A percentile compares a stretch with the other conserved stretches of the same genome.
phyloP scores from a whole-genome alignment of 2,888 invertebrate species.

The Agriopis leucophaearia region DNA sequence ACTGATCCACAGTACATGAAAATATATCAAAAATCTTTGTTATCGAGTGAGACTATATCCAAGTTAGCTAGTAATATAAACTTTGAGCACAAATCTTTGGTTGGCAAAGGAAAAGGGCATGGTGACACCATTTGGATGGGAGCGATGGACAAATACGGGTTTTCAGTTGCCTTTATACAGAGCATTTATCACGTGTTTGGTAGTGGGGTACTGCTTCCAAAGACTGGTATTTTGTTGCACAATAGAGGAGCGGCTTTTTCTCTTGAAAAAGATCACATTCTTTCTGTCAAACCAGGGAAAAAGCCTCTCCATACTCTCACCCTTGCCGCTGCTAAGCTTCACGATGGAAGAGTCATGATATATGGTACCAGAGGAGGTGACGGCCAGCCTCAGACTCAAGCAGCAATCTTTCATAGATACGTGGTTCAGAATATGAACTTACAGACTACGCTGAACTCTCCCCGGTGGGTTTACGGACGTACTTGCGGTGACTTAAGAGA shows the following conservation, averaged over 20 bases:
- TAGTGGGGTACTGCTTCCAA: conserved; percentile 72
- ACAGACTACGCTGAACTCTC: conserved; percentile 65
- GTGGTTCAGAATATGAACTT: conserved; percentile 69
- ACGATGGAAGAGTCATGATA: conserved; percentile 74
- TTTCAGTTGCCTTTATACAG: conserved; percentile 80
- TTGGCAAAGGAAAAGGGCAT: conserved; percentile 62
- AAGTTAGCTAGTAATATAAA: conserved; percentile 66
- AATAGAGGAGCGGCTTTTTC: conserved; percentile 72
- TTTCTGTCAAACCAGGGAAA: conserved; percentile 71
- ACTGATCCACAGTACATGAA: conserved; percentile 75
- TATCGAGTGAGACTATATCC: conserved; percentile 58
- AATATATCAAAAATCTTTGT: conserved; percentile 62
- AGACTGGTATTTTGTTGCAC: conserved; percentile 78
- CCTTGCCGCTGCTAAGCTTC: conserved; percentile 71
- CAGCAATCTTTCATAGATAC: conserved; percentile 78
- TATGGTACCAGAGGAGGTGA: conserved; percentile 80
- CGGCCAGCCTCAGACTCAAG: conserved; percentile 78
- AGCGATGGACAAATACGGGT: conserved; percentile 76
- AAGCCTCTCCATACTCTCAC: conserved; percentile 78
- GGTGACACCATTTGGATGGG: conserved; percentile 82
- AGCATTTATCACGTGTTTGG: conserved; percentile 73
- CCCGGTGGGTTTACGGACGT: conserved; percentile 75
- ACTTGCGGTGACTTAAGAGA: conserved; percentile 52
- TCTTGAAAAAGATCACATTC: conserved; percentile 62
- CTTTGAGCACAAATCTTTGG: conserved; percentile 54